Evolutionary conservation across 2,888 invertebrate genomes (phyloP).

Genomic region (Eupeodes latifasciatus): DNA sequence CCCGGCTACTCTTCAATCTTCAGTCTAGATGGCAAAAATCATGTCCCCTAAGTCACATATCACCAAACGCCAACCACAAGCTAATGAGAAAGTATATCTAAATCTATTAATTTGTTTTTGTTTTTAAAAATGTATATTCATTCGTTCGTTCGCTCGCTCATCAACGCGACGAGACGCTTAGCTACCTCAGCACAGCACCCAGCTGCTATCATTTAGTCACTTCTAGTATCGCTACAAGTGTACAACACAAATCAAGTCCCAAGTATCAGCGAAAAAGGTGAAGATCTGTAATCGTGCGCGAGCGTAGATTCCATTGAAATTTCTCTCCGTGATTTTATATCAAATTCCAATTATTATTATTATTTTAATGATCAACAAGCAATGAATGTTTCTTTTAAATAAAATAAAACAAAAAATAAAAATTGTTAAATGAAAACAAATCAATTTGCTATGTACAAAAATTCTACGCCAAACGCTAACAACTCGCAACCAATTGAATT

Average conservation of each 20-base stretch:
- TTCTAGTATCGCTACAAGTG: constrained; percentile 75
- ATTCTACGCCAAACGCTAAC: constrained; percentile 29
- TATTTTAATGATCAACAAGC: neutral
- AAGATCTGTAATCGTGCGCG: constrained; percentile 51
- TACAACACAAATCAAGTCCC: constrained; percentile 16
- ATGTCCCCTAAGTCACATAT: constrained; percentile 16
- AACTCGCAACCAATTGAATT: constrained; percentile 44
- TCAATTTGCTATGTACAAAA: constrained; percentile 6
- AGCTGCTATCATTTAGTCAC: constrained; percentile 66
- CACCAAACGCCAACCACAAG: constrained; percentile 50
- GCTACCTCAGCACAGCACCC: constrained; percentile 51
- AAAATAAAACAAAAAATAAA: neutral
- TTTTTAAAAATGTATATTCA: neutral
- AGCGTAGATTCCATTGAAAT: constrained; percentile 35
- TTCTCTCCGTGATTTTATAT: constrained; percentile 8
- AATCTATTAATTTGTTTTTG: constrained; percentile 63
- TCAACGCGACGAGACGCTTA: constrained; percentile 32
- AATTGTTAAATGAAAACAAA: constrained; percentile 35
- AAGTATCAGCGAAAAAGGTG: constrained; percentile 29
- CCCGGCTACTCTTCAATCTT: constrained; percentile 27
- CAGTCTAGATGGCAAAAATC: constrained; percentile 15
- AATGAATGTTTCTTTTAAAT: neutral
- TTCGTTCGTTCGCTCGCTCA: constrained; percentile 33
- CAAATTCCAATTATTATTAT: neutral
- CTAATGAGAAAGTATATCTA: constrained; percentile 74